Conservation (phyloP, 2,888 invertebrate genomes). For the Agriopis marginaria region DNA sequence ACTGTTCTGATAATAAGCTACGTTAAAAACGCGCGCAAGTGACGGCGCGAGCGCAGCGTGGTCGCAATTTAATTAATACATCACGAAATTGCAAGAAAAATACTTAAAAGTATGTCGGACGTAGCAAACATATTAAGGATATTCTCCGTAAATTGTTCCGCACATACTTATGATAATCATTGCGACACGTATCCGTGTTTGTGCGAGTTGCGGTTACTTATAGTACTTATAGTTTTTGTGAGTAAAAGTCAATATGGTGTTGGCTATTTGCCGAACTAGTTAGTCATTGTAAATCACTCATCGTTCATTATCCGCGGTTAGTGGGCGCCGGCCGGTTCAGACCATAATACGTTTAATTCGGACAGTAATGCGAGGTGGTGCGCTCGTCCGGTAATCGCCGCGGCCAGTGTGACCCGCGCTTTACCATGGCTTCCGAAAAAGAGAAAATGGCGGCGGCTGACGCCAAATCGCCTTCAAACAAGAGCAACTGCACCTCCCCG, state of each 20-base stretch:
- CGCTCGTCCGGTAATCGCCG: slow-evolving; percentile 64
- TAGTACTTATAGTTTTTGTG: slow-evolving; percentile 55
- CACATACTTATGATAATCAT: slow-evolving; percentile 49
- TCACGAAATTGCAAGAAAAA: slow-evolving; percentile 57
- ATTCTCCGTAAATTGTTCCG: slow-evolving; percentile 45
- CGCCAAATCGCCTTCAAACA: slow-evolving; percentile 79
- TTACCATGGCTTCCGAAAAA: slow-evolving; percentile 79
- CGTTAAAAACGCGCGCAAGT: slow-evolving; percentile 37
- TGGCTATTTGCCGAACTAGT: slow-evolving; percentile 71
- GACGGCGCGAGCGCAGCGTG: slow-evolving; percentile 60
- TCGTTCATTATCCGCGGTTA: slow-evolving; percentile 69
- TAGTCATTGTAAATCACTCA: slow-evolving; percentile 73
- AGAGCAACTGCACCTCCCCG: slow-evolving; percentile 81
- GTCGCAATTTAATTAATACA: slow-evolving; percentile 61
- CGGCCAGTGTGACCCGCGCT: slow-evolving; percentile 60
- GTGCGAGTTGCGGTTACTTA: slow-evolving; percentile 50
- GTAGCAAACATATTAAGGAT: slow-evolving; percentile 48
- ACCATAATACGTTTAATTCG: slow-evolving; percentile 40
- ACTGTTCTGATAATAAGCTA: neutral
- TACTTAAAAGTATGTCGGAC: slow-evolving; percentile 59
- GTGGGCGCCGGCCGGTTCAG: slow-evolving; percentile 57
- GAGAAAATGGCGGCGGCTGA: slow-evolving; percentile 82
- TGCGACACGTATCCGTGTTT: slow-evolving; percentile 58
- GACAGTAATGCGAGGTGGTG: slow-evolving; percentile 75
- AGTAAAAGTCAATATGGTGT: slow-evolving; percentile 70